Evolutionary conservation across 2,113 vertebrate genomes (phyloP).

Genomic region (Rattus rattus): DNA sequence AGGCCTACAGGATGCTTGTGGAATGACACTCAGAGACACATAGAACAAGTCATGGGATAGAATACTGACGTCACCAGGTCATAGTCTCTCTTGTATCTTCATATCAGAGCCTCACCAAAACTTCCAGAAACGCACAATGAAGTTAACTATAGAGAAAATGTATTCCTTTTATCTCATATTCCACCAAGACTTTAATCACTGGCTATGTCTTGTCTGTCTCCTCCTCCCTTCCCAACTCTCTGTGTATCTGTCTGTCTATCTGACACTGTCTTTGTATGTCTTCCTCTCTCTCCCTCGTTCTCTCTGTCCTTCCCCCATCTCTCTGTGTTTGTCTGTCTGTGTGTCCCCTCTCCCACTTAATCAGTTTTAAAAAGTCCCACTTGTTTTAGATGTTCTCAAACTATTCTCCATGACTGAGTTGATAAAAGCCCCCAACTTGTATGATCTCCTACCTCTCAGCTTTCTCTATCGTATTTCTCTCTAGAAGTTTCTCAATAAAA

Average conservation of each 20-base stretch:
- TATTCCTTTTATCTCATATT: not conserved
- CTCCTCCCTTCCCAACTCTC: too few species aligned
- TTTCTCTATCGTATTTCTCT: not conserved
- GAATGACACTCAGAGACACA: not conserved
- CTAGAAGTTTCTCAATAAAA: not conserved
- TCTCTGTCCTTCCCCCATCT: too few species aligned
- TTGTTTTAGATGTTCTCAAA: not conserved
- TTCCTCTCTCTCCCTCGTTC: too few species aligned
- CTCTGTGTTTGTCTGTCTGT: not conserved
- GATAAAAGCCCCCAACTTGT: not conserved
- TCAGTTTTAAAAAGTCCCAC: not conserved
- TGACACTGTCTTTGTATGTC: not conserved
- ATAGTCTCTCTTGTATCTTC: not conserved
- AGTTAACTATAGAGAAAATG: not conserved
- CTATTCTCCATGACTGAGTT: not conserved
- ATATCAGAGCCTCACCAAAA: not conserved
- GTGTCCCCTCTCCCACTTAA: not conserved
- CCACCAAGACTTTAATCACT: not conserved
- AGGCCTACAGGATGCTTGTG: fast-evolving
- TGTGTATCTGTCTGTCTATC: not conserved
- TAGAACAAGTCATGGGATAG: not conserved
- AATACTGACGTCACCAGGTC: not conserved
- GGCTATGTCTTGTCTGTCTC: not conserved
- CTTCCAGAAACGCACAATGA: not conserved
- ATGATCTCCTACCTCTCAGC: not conserved